Evolutionary conservation across 2,888 invertebrate genomes (phyloP).

Genomic region (Atrina japonica): DNA sequence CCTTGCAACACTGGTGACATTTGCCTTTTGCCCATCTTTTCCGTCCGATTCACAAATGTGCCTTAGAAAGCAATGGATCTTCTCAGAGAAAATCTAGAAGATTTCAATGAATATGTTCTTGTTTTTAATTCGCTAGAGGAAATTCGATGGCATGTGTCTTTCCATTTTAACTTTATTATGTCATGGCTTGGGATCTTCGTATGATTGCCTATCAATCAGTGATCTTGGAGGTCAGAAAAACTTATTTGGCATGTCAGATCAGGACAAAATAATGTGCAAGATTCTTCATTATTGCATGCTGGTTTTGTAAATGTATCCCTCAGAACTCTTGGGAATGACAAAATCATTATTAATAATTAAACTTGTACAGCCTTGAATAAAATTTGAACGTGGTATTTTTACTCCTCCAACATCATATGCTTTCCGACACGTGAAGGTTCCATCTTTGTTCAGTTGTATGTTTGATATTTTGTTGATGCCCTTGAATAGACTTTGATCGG

Average conservation of each 20-base stretch:
- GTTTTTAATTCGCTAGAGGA: too few relatives aligned
- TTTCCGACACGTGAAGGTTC: background rate
- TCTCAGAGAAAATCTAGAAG: too few relatives aligned
- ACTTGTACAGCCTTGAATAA: too few relatives aligned
- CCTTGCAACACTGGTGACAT: background rate
- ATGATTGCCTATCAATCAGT: background rate
- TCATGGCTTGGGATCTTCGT: background rate
- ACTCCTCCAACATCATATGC: background rate
- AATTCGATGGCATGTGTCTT: slow-evolving; percentile 10
- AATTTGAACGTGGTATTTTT: background rate
- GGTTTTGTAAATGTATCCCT: too few relatives aligned
- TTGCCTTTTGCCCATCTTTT: slow-evolving; percentile 2
- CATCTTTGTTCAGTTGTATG: background rate
- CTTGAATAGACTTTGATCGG: background rate
- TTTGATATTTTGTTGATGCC: slow-evolving; percentile 6
- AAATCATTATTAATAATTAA: too few relatives aligned
- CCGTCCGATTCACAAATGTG: slow-evolving; percentile 5
- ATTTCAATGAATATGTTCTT: too few relatives aligned
- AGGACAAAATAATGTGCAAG: background rate
- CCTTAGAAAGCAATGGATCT: slow-evolving; percentile 1
- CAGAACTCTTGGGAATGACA: too few relatives aligned
- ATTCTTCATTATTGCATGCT: background rate
- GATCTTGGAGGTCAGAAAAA: background rate
- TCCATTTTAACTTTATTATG: background rate
- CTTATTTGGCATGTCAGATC: background rate